Conservation (phyloP, 2,888 invertebrate genomes). For the Sminthurinus aureus region DNA sequence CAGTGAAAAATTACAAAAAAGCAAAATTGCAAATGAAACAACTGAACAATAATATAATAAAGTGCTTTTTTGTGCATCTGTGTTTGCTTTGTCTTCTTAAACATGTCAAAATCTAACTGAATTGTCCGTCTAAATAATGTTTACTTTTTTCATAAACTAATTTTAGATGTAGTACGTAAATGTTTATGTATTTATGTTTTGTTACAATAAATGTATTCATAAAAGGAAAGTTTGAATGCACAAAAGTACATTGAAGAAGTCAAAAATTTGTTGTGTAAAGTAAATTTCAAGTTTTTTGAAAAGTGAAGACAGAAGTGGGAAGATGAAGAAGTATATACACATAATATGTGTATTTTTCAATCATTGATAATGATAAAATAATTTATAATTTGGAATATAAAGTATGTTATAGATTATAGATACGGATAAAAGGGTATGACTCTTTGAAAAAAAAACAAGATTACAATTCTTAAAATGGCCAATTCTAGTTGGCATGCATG, state of each 20-base stretch:
- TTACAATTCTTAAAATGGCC: too few relatives aligned
- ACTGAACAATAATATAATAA: too few relatives aligned
- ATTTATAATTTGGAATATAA: not conserved
- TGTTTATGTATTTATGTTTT: not conserved
- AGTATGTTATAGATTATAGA: too few relatives aligned
- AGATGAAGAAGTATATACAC: not conserved
- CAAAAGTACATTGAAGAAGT: not conserved
- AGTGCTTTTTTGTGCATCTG: too few relatives aligned
- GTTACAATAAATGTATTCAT: not conserved
- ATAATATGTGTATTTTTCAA: not conserved
- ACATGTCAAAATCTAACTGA: not conserved
- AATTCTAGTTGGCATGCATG: not conserved
- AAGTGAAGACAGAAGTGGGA: constrained; percentile 36
- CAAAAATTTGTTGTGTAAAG: not conserved
- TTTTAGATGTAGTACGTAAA: too few relatives aligned
- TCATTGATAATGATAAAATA: not conserved
- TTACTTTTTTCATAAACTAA: too few relatives aligned
- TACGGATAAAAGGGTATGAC: too few relatives aligned
- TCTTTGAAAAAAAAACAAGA: too few relatives aligned
- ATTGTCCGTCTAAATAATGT: too few relatives aligned
- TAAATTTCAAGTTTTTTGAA: not conserved
- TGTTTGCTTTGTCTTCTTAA: not conserved
- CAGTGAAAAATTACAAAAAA: too few relatives aligned
- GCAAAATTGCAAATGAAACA: too few relatives aligned
- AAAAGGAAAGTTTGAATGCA: not conserved